phyloP scores from a whole-genome alignment of 2,888 invertebrate genomes.

The Schizaphis graminum region DNA sequence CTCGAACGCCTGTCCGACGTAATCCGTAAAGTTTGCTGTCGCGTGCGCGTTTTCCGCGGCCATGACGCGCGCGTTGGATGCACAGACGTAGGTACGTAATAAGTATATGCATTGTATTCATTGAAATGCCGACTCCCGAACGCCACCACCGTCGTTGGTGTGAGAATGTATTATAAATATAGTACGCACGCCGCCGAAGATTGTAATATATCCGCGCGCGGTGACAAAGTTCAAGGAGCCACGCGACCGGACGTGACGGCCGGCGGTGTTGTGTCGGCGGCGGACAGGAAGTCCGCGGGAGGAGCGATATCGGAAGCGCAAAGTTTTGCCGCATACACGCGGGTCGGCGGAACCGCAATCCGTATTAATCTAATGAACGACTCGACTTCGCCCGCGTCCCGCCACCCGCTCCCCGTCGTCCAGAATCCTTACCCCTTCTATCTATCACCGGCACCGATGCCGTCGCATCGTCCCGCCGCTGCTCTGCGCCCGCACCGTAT shows the following conservation, averaged over 20 bases:
- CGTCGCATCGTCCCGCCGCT: not conserved
- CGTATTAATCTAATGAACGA: slow-evolving; percentile 63
- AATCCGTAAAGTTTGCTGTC: not conserved
- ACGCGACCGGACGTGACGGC: slow-evolving; percentile 9
- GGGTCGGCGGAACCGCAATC: slow-evolving; percentile 31
- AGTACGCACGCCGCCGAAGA: not conserved
- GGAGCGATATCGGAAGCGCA: slow-evolving; percentile 19
- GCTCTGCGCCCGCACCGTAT: not conserved
- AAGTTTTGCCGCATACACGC: slow-evolving; percentile 28
- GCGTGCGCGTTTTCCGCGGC: not conserved
- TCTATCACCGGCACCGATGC: not conserved
- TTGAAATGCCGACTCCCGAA: slow-evolving; percentile 19
- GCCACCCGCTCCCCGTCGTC: not conserved
- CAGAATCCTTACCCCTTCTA: not conserved
- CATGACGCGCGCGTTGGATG: not conserved
- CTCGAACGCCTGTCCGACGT: not conserved
- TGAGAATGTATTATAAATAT: not conserved
- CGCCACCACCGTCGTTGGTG: not conserved
- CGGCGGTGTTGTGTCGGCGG: not conserved
- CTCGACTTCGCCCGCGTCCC: not conserved
- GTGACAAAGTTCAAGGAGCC: slow-evolving; percentile 19
- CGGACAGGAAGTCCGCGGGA: not conserved
- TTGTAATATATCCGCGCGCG: not conserved
- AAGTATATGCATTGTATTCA: not conserved
- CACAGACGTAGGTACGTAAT: not conserved